Conservation (phyloP, 2,113 vertebrate genomes). For the Isurus oxyrinchus region DNA sequence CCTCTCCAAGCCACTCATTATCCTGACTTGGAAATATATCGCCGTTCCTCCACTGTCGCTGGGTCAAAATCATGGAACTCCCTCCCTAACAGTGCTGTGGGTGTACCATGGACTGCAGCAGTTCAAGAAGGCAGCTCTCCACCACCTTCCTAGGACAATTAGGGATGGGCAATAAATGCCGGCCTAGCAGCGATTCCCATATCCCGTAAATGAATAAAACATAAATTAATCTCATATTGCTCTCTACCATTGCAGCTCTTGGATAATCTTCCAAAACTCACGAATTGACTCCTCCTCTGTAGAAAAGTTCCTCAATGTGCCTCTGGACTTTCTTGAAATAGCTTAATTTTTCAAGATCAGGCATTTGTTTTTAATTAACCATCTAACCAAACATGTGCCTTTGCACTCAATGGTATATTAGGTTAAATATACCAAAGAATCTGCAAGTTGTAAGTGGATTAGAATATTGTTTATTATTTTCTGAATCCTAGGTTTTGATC, state of each 20-base stretch:
- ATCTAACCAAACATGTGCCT: background rate
- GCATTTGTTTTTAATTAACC: background rate
- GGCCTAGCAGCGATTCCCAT: no score
- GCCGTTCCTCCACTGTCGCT: no score
- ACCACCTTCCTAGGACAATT: no score
- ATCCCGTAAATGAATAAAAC: no score
- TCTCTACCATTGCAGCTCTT: background rate
- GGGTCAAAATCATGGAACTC: no score
- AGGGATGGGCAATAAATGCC: no score
- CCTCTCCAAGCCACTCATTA: no score
- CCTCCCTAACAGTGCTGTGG: no score
- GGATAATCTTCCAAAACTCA: background rate
- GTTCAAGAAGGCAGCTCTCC: no score
- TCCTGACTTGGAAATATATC: no score
- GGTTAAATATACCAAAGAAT: background rate
- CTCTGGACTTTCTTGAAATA: background rate
- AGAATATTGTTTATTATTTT: background rate
- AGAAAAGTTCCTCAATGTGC: background rate
- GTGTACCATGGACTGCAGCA: no score
- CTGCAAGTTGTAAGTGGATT: background rate
- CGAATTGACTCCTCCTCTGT: background rate
- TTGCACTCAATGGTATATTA: background rate
- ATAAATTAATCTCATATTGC: background rate
- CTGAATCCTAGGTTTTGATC: background rate
- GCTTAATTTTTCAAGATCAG: background rate